These are phyloP conservation scores for Erythrocebus patas DNA, from an alignment of 2,113 vertebrate species.

Conservation along the genomic window DNA sequence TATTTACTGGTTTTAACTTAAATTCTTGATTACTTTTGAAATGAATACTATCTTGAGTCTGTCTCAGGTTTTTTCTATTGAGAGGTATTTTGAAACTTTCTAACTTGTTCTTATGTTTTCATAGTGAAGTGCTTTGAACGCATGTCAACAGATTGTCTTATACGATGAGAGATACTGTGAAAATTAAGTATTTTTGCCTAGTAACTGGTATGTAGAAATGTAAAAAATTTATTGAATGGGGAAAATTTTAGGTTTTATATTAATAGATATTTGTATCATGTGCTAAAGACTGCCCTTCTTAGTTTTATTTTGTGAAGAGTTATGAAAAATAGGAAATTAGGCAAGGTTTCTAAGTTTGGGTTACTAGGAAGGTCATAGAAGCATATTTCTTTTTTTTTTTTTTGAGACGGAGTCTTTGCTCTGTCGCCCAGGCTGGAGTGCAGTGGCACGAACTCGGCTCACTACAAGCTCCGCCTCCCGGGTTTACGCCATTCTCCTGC, in stretches of 20 bases:
- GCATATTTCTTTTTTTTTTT: too few species aligned
- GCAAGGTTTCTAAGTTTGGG: neutral
- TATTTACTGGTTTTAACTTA: neutral
- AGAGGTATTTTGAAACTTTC: slow-evolving; percentile 6
- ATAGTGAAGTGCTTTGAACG: neutral
- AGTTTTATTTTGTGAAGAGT: slow-evolving; percentile 3
- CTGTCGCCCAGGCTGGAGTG: too few species aligned
- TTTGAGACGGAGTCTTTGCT: too few species aligned
- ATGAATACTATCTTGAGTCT: neutral
- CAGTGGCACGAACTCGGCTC: too few species aligned
- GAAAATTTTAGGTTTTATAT: neutral
- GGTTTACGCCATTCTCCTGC: too few species aligned
- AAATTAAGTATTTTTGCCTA: neutral
- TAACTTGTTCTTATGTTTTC: neutral
- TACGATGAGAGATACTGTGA: neutral
- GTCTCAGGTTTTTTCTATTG: neutral
- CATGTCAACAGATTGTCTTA: neutral
- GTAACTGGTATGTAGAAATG: neutral
- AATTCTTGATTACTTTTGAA: slow-evolving; percentile 17
- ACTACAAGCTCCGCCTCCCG: too few species aligned
- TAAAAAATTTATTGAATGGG: slow-evolving; percentile 10
- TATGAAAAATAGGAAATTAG: neutral
- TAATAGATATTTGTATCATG: neutral
- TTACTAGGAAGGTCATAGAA: neutral
- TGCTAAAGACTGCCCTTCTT: neutral